Conservation (phyloP, 2,797 vertebrate genomes). For the Rhabdomys pumilio region DNA sequence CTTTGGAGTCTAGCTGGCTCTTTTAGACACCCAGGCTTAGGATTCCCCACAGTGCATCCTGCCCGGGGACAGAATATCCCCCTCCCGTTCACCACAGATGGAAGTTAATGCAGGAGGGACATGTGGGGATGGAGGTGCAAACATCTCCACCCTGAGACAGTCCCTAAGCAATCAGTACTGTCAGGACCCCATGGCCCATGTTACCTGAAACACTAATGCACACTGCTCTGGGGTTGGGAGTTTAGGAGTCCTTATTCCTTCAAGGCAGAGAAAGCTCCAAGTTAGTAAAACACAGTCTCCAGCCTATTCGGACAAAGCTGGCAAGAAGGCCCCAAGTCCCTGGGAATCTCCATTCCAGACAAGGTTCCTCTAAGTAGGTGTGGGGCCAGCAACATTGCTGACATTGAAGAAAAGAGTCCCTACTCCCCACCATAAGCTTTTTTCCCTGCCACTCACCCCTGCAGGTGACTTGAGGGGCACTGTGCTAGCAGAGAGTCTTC, state of each 20-base stretch:
- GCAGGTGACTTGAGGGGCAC: background rate
- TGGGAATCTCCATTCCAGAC: background rate
- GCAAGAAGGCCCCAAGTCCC: background rate
- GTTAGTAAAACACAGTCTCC: background rate
- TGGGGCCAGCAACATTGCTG: background rate
- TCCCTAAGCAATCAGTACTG: accelerated
- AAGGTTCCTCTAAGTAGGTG: background rate
- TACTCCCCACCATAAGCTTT: no score
- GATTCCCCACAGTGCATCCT: background rate
- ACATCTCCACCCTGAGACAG: background rate
- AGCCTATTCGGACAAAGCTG: background rate
- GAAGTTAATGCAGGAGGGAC: accelerated
- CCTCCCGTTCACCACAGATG: background rate
- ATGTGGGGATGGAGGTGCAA: background rate
- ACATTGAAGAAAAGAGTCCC: background rate
- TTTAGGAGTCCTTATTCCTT: background rate
- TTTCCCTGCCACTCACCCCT: accelerated
- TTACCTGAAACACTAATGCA: background rate
- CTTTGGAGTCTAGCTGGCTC: background rate
- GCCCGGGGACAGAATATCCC: no score
- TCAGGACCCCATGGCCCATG: accelerated
- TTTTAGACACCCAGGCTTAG: background rate
- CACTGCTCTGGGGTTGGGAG: accelerated
- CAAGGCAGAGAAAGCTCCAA: background rate
- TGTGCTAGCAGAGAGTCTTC: background rate